Conservation (phyloP, 2,797 vertebrate species). For the Poeciliopsis paucimaculata region DNA sequence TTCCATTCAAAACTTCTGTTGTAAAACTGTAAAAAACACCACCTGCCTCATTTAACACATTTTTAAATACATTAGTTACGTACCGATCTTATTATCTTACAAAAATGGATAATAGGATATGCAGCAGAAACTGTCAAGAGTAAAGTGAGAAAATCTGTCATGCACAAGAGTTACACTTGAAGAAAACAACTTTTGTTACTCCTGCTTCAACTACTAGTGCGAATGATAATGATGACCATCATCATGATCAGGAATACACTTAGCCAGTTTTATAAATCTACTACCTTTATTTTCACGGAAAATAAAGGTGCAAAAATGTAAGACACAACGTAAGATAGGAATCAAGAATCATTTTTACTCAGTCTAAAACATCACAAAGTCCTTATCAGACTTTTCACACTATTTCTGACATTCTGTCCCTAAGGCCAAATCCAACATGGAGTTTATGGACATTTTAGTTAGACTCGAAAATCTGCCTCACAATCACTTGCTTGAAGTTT, state of each 20-base stretch:
- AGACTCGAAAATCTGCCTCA: constrained; percentile 4
- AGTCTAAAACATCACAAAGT: constrained; percentile 48
- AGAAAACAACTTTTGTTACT: background rate
- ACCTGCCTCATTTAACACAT: background rate
- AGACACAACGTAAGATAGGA: constrained; percentile 15
- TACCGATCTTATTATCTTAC: constrained; percentile 18
- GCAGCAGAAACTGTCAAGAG: constrained; percentile 13
- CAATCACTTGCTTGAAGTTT: constrained; percentile 3
- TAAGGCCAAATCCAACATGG: constrained; percentile 18
- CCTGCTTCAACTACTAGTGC: background rate
- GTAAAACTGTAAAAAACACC: constrained; percentile 36
- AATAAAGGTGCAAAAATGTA: constrained; percentile 67
- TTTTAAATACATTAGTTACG: background rate
- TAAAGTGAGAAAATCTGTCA: constrained; percentile 21
- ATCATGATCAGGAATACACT: background rate
- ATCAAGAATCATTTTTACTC: constrained; percentile 44
- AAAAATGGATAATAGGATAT: constrained; percentile 17
- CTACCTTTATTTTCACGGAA: constrained; percentile 45
- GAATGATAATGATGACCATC: background rate
- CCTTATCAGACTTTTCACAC: constrained; percentile 29
- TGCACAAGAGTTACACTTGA: background rate
- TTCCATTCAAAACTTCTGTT: constrained; percentile 46
- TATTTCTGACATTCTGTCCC: constrained; percentile 28
- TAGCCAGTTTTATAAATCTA: constrained; percentile 42
- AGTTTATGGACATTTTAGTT: constrained; percentile 27